Evolutionary conservation across 2,797 vertebrate genomes (phyloP).

Genomic region (Hemitrygon akajei): DNA sequence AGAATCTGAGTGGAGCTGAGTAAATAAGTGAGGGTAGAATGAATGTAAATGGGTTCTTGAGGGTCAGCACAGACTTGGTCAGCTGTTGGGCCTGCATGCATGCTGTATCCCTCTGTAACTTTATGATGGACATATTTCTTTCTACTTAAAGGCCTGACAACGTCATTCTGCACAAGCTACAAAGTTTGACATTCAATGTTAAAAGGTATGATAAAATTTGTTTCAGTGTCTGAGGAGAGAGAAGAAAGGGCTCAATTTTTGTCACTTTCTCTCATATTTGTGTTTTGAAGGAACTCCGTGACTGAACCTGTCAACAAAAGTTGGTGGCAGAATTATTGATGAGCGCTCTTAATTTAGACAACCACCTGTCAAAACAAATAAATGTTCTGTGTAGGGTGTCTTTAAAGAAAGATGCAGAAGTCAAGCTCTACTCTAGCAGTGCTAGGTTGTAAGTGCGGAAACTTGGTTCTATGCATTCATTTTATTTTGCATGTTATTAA

Average conservation of each 20-base stretch:
- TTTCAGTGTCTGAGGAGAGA: background rate
- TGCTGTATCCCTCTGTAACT: too few species aligned
- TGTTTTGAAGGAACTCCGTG: background rate
- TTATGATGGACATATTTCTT: background rate
- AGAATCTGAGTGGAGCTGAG: too few species aligned
- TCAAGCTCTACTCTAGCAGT: background rate
- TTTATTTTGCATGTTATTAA: background rate
- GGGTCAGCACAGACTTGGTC: too few species aligned
- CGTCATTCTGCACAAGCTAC: background rate
- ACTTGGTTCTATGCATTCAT: background rate
- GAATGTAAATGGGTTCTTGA: too few species aligned
- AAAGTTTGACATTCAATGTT: background rate
- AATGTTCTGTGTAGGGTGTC: background rate
- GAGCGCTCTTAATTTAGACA: background rate
- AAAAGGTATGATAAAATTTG: background rate
- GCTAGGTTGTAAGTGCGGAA: background rate
- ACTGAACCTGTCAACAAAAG: slow-evolving; percentile 26
- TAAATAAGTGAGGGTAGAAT: too few species aligned
- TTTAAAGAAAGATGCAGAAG: background rate
- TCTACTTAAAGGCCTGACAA: background rate
- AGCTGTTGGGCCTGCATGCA: too few species aligned
- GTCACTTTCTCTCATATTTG: background rate
- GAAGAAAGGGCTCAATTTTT: background rate
- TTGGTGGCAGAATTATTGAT: background rate
- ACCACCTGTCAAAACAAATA: slow-evolving; percentile 29